Evolutionary conservation across 2,113 vertebrate species (phyloP), one percentile per base, ranked within the genome.

Genomic region (Platycercus adscitus): DNA sequence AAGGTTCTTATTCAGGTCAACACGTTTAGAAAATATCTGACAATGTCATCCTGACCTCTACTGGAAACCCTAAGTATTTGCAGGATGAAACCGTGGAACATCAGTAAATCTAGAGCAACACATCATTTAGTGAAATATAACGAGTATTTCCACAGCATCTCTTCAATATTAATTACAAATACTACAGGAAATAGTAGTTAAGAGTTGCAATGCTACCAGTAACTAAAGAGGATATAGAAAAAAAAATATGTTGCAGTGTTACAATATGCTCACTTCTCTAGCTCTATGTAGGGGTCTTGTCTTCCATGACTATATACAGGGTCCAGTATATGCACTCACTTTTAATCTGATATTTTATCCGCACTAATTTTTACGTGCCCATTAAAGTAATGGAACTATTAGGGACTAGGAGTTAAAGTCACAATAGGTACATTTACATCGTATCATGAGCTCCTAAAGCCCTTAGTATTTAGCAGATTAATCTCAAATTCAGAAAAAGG

Each of bases 41-140:
- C 93, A 96, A 95, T 96, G 28, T 96, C 91, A 77, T 78, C 81
- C 94, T 97, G 96, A 97, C 97, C 97, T 97, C 97, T 97, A 46
- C 97, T 96, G 97, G 92, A 95, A 94, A 47, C 14, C 17, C 14
- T 82, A 52, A 72, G 93, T 46, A 81, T n/a, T 35, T 83, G 69
- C 96, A 95, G 87, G 80, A 68, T 53, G 64, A 84, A 91, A 89
- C 29, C 12, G 5, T 35, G 37, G n/a, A 82, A 81, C 11, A 58
- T 13, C 29, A 35, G 63, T 28, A 84, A 91, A 83, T 10, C 1
- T 31, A 50, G 12, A 85, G 50, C 58, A 63, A 28, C 13, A 13
- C 29, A 55, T 21, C 28, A 44, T 41, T 87, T 52, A 87, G 46
- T 75, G 24, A 35, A 58, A 50, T 33, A 16, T 9, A 81, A 76